These are phyloP conservation scores for Anolis sagrei DNA, from an alignment of 2,113 vertebrate genomes.

Conservation along the genomic window DNA sequence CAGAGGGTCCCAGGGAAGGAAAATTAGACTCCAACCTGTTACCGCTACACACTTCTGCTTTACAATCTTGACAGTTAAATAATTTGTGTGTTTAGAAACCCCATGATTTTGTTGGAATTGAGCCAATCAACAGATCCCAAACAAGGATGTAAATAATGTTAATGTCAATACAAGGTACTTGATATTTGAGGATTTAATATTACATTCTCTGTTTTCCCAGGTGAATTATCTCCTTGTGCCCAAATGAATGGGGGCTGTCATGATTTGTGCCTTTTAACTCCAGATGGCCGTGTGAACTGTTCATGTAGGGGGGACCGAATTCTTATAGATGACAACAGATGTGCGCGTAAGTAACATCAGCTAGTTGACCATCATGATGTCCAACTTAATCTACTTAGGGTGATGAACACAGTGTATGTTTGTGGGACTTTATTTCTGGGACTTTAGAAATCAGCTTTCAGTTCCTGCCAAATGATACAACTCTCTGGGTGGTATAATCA, in stretches of 20 bases:
- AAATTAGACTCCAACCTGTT: too few relatives aligned
- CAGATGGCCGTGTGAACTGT: constrained; percentile 92
- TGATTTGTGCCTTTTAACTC: constrained; percentile 93
- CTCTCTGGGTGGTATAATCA: too few relatives aligned
- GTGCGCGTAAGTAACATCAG: constrained; percentile 92
- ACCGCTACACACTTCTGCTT: neutral
- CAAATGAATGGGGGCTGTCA: constrained; percentile 92
- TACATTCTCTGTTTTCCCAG: constrained; percentile 67
- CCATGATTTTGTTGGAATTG: neutral
- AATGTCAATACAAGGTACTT: constrained; percentile 45
- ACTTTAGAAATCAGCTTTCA: too few relatives aligned
- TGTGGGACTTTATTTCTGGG: too few relatives aligned
- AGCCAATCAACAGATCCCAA: constrained; percentile 5
- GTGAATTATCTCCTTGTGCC: constrained; percentile 92
- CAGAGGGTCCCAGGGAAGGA: too few relatives aligned
- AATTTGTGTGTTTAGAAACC: neutral
- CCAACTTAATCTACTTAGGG: neutral
- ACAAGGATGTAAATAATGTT: constrained; percentile 18
- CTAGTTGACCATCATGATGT: constrained; percentile 19
- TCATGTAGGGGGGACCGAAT: constrained; percentile 92
- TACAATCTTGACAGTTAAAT: neutral
- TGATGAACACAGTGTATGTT: too few relatives aligned
- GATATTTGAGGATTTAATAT: constrained; percentile 10
- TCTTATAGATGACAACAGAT: constrained; percentile 94
- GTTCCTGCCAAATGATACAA: too few relatives aligned